phyloP scores from a whole-genome alignment of 2,113 vertebrate species.

The Alethe castanea region DNA sequence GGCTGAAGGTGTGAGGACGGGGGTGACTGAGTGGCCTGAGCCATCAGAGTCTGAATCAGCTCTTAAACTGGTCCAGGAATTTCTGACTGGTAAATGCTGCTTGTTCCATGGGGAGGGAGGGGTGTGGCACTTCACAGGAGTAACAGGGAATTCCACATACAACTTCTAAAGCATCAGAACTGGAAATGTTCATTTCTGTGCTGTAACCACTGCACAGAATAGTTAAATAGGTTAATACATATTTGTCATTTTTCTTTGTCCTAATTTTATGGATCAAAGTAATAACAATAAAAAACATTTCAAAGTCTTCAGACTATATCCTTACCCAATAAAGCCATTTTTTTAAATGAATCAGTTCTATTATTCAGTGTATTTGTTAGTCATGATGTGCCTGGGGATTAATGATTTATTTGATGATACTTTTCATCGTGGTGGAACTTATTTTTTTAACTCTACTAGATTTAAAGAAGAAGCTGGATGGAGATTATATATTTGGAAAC shows the following conservation, averaged over 20 bases:
- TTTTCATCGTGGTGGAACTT: background rate
- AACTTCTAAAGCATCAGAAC: background rate
- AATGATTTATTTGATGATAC: background rate
- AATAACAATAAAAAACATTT: background rate
- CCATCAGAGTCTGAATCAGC: conserved; percentile 78
- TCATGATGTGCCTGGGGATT: background rate
- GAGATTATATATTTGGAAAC: conserved; percentile 57
- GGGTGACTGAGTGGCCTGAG: conserved; percentile 87
- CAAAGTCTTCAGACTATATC: no score
- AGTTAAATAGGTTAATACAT: background rate
- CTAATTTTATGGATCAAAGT: background rate
- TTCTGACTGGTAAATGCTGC: conserved; percentile 80
- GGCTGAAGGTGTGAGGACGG: conserved; percentile 83
- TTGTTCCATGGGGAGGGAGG: background rate
- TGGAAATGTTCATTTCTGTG: background rate
- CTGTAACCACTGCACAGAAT: background rate
- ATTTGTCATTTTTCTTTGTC: background rate
- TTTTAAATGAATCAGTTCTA: rapidly evolving
- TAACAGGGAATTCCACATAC: background rate
- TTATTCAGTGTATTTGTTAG: background rate
- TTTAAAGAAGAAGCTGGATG: conserved; percentile 78
- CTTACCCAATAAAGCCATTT: background rate
- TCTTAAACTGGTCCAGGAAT: conserved; percentile 79
- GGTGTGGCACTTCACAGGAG: background rate
- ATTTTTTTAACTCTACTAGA: conserved; percentile 71